Conservation (phyloP, 2,797 vertebrate genomes). For the Anomalospiza imberbis region DNA sequence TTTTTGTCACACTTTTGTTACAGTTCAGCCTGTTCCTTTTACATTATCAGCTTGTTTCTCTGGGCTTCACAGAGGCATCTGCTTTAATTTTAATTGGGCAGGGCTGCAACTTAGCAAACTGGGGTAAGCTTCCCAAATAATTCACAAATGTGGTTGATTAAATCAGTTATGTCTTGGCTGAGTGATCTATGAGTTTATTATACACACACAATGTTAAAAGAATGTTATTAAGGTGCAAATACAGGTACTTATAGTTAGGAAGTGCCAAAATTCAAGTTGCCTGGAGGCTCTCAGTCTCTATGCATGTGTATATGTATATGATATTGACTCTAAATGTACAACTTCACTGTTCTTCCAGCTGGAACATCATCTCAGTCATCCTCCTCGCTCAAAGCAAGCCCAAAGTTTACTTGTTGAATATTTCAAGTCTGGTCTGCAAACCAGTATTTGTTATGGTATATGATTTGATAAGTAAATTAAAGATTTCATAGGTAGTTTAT, state of each 20-base stretch:
- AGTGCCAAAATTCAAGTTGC: constrained; percentile 30
- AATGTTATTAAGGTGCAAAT: constrained; percentile 37
- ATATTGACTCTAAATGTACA: background rate
- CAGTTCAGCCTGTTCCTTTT: constrained; percentile 59
- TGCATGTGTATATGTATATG: background rate
- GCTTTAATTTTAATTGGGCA: constrained; percentile 39
- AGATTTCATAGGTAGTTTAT: background rate
- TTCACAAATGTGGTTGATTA: constrained; percentile 35
- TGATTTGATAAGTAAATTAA: background rate
- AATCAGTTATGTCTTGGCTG: constrained; percentile 41
- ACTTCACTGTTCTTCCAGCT: background rate
- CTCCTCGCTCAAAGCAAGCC: background rate
- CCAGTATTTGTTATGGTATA: background rate
- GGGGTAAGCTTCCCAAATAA: constrained; percentile 10
- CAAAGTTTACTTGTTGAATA: background rate
- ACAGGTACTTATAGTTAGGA: constrained; percentile 11
- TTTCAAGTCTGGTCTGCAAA: background rate
- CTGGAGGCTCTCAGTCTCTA: background rate
- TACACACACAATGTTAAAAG: background rate
- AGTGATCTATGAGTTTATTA: background rate
- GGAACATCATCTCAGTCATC: background rate
- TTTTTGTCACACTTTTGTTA: constrained; percentile 55
- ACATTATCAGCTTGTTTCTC: constrained; percentile 23
- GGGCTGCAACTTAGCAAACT: background rate
- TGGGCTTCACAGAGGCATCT: constrained; percentile 20